Conservation (phyloP, 1,140 invertebrate species). For the Hycleus phaleratus region DNA sequence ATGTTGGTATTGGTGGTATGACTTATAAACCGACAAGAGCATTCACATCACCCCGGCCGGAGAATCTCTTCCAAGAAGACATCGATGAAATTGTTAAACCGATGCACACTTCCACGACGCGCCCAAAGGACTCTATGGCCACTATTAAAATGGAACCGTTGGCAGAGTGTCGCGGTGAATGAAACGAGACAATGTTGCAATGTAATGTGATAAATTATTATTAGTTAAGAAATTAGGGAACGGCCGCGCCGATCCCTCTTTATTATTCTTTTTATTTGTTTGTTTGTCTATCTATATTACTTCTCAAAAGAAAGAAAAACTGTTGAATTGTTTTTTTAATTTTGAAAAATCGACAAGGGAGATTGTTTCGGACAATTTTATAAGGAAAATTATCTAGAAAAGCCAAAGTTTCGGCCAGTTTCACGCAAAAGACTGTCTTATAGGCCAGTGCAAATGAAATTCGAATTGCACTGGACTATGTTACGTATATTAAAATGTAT, state of each 20-base stretch:
- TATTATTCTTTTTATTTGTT: constrained; percentile 7
- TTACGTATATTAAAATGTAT: constrained; percentile 37
- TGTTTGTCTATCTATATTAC: neutral
- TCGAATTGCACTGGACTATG: too few species aligned
- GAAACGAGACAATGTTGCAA: constrained; percentile 30
- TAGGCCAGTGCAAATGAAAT: too few species aligned
- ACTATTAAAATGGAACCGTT: constrained; percentile 48
- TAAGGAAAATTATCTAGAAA: constrained; percentile 32
- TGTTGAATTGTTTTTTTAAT: neutral
- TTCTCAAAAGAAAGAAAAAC: neutral
- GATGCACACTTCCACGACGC: constrained; percentile 30
- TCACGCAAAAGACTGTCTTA: constrained; percentile 34
- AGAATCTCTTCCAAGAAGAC: constrained; percentile 54
- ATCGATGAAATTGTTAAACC: constrained; percentile 54
- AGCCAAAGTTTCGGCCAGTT: constrained; percentile 42
- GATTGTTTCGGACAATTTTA: constrained; percentile 36
- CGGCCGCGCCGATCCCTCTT: neutral
- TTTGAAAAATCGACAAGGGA: neutral
- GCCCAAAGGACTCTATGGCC: constrained; percentile 34
- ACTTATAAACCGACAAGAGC: constrained; percentile 55
- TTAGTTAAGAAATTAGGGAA: constrained; percentile 23
- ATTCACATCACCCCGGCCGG: constrained; percentile 51
- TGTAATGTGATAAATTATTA: constrained; percentile 41
- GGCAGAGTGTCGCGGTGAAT: constrained; percentile 44
- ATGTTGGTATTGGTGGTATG: constrained; percentile 53